A percentile compares a stretch with the other conserved stretches of the same genome.
Evolutionary conservation across 2,888 invertebrate genomes (phyloP).

Genomic region (Notocelia uddmanniana): DNA sequence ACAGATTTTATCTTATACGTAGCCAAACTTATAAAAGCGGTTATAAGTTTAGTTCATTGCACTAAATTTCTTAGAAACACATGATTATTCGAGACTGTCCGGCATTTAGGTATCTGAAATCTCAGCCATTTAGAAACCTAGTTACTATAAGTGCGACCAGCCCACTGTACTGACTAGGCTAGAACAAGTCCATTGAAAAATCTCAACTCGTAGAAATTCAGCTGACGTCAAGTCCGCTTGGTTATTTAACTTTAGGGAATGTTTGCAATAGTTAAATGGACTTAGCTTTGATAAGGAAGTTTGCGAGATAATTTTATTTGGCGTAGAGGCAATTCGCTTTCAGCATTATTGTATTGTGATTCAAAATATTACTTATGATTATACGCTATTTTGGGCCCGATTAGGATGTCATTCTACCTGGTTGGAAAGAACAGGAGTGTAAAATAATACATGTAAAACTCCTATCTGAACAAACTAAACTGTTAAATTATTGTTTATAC

Average conservation of each 20-base stretch:
- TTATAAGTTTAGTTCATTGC: conserved; percentile 13
- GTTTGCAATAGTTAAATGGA: conserved; percentile 38
- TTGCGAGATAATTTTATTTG: conserved; percentile 19
- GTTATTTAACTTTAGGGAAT: conserved; percentile 30
- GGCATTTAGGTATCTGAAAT: background rate
- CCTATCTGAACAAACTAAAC: too few species aligned
- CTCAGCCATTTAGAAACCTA: conserved; percentile 25
- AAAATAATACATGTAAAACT: too few species aligned
- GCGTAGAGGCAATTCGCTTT: conserved; percentile 20
- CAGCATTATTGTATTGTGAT: background rate
- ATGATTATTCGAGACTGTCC: conserved; percentile 4
- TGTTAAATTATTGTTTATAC: too few species aligned
- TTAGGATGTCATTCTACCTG: background rate
- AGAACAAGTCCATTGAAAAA: conserved; percentile 36
- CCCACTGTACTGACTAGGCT: conserved; percentile 37
- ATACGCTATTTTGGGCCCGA: too few species aligned
- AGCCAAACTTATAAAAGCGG: conserved; percentile 12
- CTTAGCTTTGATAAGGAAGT: conserved; percentile 29
- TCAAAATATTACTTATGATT: background rate
- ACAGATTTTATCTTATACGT: conserved; percentile 25
- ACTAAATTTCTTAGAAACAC: conserved; percentile 25
- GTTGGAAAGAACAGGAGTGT: background rate
- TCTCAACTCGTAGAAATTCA: background rate
- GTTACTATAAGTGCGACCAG: conserved; percentile 32
- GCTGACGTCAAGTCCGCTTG: conserved; percentile 13